These are phyloP conservation scores for Hydrotaea cyrtoneurina DNA, from an alignment of 2,888 invertebrate genomes.

Conservation along the genomic window DNA sequence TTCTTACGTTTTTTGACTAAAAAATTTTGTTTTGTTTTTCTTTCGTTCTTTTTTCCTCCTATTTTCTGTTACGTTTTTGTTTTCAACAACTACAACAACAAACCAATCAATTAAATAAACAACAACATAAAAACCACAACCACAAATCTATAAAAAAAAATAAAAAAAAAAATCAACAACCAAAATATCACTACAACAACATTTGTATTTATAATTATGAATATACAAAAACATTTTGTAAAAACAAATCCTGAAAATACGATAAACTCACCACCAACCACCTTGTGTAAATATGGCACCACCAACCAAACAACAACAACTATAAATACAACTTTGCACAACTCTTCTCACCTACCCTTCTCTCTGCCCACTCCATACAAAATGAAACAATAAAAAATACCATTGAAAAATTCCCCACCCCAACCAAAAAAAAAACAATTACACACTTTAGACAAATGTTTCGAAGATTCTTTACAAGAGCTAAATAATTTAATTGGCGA, in stretches of 20 bases:
- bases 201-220: conserved; percentile 33
- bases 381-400: background rate
- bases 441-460: conserved; percentile 79
- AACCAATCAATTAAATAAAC: conserved; percentile 26
- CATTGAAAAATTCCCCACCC: conserved; percentile 51
- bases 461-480: conserved; percentile 81
- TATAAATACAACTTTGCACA: conserved; percentile 42
- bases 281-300: no score
- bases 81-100: conserved; percentile 15
- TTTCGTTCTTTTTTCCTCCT: conserved; percentile 16
- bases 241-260: conserved; percentile 14
- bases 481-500: conserved; percentile 82
- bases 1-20: conserved; percentile 32
- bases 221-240: background rate
- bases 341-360: conserved; percentile 41
- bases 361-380: background rate
- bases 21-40: conserved; percentile 37
- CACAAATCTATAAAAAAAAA: conserved; percentile 17
- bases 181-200: background rate
- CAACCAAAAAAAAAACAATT: conserved; percentile 51
- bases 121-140: conserved; percentile 30
- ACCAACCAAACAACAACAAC: conserved; percentile 45
- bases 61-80: conserved; percentile 31
- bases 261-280: conserved; percentile 46
- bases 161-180: background rate